Conservation (phyloP, 2,888 invertebrate species). For the Stenodera caucasica region DNA sequence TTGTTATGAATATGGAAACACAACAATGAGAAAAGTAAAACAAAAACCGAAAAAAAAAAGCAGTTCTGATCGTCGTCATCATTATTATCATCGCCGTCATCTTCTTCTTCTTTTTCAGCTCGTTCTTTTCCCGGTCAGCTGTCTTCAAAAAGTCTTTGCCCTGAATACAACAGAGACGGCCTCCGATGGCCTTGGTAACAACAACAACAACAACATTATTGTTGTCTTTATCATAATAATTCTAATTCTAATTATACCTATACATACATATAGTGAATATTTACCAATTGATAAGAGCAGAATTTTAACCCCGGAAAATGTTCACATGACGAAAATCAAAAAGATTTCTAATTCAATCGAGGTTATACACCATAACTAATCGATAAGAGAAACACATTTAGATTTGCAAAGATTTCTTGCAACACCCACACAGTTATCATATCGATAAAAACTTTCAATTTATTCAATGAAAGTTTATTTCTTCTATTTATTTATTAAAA, state of each 20-base stretch:
- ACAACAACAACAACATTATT: constrained; percentile 11
- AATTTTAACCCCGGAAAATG: neutral
- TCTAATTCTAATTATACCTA: neutral
- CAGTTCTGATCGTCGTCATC: constrained; percentile 19
- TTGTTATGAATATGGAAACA: constrained; percentile 21
- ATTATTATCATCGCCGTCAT: neutral
- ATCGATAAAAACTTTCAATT: too few relatives aligned
- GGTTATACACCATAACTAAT: too few relatives aligned
- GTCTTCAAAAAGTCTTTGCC: constrained; percentile 16
- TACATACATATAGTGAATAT: neutral
- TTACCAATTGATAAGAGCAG: neutral
- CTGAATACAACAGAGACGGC: constrained; percentile 19
- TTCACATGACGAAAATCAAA: too few relatives aligned
- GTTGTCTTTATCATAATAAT: neutral
- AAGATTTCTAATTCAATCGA: too few relatives aligned
- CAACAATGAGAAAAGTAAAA: neutral
- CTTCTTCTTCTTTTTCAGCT: constrained; percentile 1
- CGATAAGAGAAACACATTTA: too few relatives aligned
- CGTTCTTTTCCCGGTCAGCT: constrained; percentile 12
- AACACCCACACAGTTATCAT: too few relatives aligned
- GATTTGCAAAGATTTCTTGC: too few relatives aligned
- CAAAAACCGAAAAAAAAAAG: constrained; percentile 24
- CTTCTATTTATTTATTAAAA: too few relatives aligned
- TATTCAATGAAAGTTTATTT: too few relatives aligned
- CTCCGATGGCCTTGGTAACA: constrained; percentile 39